Conservation (phyloP, 2,888 invertebrate genomes). For the Ethmia dodecea region DNA sequence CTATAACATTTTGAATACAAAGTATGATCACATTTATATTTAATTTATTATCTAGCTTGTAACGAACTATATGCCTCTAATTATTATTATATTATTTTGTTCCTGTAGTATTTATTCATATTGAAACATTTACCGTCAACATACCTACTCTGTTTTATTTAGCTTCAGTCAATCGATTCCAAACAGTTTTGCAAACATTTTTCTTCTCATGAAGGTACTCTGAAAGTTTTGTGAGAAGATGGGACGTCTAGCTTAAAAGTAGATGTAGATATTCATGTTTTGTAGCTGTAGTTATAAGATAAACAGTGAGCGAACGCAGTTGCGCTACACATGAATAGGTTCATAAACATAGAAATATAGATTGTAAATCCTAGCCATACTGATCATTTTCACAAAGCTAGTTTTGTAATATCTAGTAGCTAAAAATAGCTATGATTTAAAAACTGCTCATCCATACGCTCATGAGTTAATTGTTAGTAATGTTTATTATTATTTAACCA, state of each 20-base stretch:
- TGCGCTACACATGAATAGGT: slow-evolving; percentile 42
- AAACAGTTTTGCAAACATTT: slow-evolving; percentile 78
- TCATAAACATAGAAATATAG: slow-evolving; percentile 43
- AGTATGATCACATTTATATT: slow-evolving; percentile 17
- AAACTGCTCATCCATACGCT: slow-evolving; percentile 45
- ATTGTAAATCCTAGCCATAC: slow-evolving; percentile 48
- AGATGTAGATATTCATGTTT: slow-evolving; percentile 61
- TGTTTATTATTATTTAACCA: slow-evolving; percentile 30
- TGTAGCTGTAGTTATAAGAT: slow-evolving; percentile 66
- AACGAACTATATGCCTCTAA: slow-evolving; percentile 46
- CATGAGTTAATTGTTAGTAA: slow-evolving; percentile 39
- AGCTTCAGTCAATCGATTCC: slow-evolving; percentile 51
- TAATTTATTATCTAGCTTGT: slow-evolving; percentile 26
- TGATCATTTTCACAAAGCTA: slow-evolving; percentile 45
- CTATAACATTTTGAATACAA: slow-evolving; percentile 17
- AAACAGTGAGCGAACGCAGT: slow-evolving; percentile 46
- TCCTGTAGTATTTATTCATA: slow-evolving; percentile 59
- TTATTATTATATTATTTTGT: slow-evolving; percentile 44
- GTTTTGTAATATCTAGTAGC: slow-evolving; percentile 53
- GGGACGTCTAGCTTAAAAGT: slow-evolving; percentile 67
- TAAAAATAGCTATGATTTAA: slow-evolving; percentile 38
- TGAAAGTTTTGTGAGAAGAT: slow-evolving; percentile 74
- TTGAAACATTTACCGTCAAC: slow-evolving; percentile 36
- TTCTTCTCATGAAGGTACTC: slow-evolving; percentile 74
- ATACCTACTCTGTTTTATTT: slow-evolving; percentile 46